phyloP scores from a whole-genome alignment of 2,888 invertebrate genomes.

The Drosophila multiciliata region DNA sequence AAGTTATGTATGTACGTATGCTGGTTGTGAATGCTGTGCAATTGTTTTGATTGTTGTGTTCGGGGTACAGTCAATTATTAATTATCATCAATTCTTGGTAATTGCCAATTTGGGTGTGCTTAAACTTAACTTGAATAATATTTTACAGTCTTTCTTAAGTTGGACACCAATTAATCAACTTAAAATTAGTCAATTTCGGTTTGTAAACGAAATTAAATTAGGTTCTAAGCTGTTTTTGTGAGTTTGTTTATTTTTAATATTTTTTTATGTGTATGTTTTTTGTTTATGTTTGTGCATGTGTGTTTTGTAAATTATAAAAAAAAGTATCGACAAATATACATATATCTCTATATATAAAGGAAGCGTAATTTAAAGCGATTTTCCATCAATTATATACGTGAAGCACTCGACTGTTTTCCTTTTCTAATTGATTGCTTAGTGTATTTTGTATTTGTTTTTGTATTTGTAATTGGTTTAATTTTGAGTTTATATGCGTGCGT shows the following conservation, averaged over 20 bases:
- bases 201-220: constrained; percentile 46
- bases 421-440: constrained; percentile 11
- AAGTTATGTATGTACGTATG: neutral
- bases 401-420: constrained; percentile 39
- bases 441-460: neutral
- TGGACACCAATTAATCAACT: constrained; percentile 59
- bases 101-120: constrained; percentile 39
- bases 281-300: constrained; percentile 32
- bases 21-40: constrained; percentile 25
- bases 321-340: constrained; percentile 50
- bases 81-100: constrained; percentile 17
- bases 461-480: constrained; percentile 1
- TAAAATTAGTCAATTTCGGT: constrained; percentile 67
- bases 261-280: constrained; percentile 7
- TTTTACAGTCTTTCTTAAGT: constrained; percentile 27
- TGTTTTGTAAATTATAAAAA: constrained; percentile 22
- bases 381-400: constrained; percentile 53
- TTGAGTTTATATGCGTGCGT: neutral
- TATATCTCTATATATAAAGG: constrained; percentile 12
- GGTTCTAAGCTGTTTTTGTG: constrained; percentile 33
- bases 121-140: constrained; percentile 45
- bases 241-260: neutral
- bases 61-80: constrained; percentile 17
- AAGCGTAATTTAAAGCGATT: constrained; percentile 62
- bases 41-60: constrained; percentile 8